These are phyloP conservation scores for Bombycilla garrulus DNA, from an alignment of 2,113 vertebrate genomes.

Conservation along the genomic window DNA sequence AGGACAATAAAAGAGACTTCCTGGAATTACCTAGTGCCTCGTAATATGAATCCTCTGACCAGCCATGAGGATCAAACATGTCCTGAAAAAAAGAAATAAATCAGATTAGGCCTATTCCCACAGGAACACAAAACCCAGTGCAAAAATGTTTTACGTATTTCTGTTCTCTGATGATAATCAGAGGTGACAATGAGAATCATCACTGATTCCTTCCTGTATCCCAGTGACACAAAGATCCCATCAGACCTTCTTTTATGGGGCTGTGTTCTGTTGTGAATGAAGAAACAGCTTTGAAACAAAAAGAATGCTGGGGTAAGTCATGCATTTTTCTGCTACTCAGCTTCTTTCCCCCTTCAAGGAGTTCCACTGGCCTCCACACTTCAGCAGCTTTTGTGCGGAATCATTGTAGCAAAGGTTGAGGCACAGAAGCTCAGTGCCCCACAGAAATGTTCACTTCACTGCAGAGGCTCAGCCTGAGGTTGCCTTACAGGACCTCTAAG, in stretches of 20 bases:
- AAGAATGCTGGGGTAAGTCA: neutral
- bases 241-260: neutral
- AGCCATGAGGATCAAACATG: conserved; percentile 98
- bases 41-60: conserved; percentile 97
- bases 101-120: neutral
- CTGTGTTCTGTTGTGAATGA: neutral
- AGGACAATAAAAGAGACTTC: neutral
- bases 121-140: neutral
- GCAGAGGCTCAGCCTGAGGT: neutral
- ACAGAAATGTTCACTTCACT: neutral
- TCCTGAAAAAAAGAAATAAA: conserved; percentile 71
- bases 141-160: neutral
- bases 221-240: neutral
- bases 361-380: neutral
- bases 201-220: neutral
- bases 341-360: neutral
- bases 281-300: neutral
- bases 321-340: neutral
- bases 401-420: neutral
- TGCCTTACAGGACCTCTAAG: neutral
- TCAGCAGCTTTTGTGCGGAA: neutral
- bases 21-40: conserved; percentile 84
- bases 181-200: neutral
- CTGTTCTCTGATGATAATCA: neutral
- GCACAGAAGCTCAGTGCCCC: neutral